A percentile compares a stretch with the other conserved stretches of the same genome.
Evolutionary conservation across 1,140 invertebrate genomes (phyloP).

Genomic region (Caenorhabditis briggsae): DNA sequence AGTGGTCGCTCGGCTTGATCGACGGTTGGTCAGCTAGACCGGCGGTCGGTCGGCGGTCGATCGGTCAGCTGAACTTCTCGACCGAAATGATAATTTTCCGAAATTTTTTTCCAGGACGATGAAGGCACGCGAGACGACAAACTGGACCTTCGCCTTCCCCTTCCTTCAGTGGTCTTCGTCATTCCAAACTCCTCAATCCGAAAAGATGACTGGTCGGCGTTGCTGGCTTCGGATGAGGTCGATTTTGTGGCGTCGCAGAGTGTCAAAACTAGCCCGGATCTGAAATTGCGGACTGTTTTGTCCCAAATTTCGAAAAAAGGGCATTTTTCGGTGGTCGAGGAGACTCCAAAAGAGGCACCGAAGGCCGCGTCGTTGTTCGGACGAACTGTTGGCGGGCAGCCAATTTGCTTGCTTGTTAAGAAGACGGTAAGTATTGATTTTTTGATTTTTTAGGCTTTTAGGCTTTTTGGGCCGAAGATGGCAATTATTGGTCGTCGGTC

Average conservation of each 20-base stretch:
- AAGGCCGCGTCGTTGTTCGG: conserved; percentile 71
- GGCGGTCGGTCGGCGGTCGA: too few relatives aligned
- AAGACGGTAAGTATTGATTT: conserved; percentile 69
- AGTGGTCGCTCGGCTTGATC: too few relatives aligned
- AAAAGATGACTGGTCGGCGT: conserved; percentile 67
- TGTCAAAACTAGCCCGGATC: conserved; percentile 51
- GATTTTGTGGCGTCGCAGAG: conserved; percentile 52
- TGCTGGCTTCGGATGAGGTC: conserved; percentile 68
- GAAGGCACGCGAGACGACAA: conserved; percentile 53
- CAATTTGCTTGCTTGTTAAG: conserved; percentile 73
- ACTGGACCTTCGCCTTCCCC: conserved; percentile 45
- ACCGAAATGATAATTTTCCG: conserved; percentile 17
- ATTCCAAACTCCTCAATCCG: conserved; percentile 46
- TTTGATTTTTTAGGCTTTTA: too few relatives aligned
- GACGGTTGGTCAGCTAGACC: too few relatives aligned
- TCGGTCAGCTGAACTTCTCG: not conserved
- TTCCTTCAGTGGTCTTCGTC: conserved; percentile 42
- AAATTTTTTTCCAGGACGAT: conserved; percentile 43
- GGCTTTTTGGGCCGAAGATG: too few relatives aligned
- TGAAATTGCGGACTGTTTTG: conserved; percentile 64
- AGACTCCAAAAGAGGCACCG: conserved; percentile 66
- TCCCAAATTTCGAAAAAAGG: conserved; percentile 56
- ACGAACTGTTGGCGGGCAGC: conserved; percentile 62
- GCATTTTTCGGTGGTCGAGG: conserved; percentile 72
- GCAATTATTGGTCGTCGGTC: too few relatives aligned